These are phyloP conservation scores for Drosophila pullipes DNA, from an alignment of 2,888 invertebrate genomes.

Conservation along the genomic window DNA sequence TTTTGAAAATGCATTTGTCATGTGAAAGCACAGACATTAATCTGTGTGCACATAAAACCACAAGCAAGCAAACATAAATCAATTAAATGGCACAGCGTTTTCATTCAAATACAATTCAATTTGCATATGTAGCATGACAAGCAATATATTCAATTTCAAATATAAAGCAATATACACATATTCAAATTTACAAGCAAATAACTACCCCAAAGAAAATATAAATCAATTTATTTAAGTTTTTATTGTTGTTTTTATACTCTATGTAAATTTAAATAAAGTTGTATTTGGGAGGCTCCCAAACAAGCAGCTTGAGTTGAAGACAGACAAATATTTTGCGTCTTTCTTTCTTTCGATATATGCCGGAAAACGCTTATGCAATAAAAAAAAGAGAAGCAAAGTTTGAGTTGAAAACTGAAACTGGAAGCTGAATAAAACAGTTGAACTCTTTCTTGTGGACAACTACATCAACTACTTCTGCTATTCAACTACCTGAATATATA, in stretches of 20 bases:
- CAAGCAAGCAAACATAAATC: slow-evolving; percentile 46
- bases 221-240: slow-evolving; percentile 17
- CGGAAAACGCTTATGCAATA: slow-evolving; percentile 54
- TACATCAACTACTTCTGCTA: slow-evolving; percentile 15
- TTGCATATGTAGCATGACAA: slow-evolving; percentile 61
- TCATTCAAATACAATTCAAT: slow-evolving; percentile 34
- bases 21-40: slow-evolving; percentile 34
- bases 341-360: slow-evolving; percentile 10
- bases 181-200: slow-evolving; percentile 21
- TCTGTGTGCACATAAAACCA: slow-evolving; percentile 4
- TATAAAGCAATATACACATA: no score
- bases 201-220: slow-evolving; percentile 15
- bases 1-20: slow-evolving; percentile 15
- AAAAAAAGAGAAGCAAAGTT: slow-evolving; percentile 5
- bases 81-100: slow-evolving; percentile 74
- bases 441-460: slow-evolving; percentile 57
- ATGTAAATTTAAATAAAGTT: slow-evolving; percentile 6
- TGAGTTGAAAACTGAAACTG: slow-evolving; percentile 1
- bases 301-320: slow-evolving; percentile 8
- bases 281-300: not conserved
- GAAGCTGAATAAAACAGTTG: slow-evolving; percentile 53
- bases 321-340: not conserved
- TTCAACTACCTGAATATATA: not conserved
- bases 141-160: no score
- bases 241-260: slow-evolving; percentile 16